Evolutionary conservation across 2,113 vertebrate genomes (phyloP).

Genomic region (Cinclus cinclus): DNA sequence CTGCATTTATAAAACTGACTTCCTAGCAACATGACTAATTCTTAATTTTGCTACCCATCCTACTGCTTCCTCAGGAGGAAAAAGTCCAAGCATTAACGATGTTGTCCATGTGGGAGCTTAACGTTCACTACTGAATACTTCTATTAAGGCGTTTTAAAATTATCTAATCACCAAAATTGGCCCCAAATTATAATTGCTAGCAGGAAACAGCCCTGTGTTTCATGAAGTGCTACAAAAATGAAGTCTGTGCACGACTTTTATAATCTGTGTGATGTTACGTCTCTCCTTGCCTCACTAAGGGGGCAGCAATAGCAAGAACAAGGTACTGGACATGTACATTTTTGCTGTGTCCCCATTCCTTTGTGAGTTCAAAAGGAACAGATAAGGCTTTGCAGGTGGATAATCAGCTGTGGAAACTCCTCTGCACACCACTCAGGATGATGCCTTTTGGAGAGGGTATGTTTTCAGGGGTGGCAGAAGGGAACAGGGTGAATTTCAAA

Average conservation of each 20-base stretch:
- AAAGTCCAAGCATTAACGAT: conserved; percentile 9
- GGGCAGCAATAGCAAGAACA: neutral
- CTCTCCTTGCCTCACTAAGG: neutral
- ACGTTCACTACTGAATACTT: neutral
- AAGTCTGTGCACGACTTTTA: neutral
- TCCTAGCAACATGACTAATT: conserved; percentile 32
- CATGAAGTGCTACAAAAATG: neutral
- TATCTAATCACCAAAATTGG: conserved; percentile 18
- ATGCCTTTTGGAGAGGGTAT: neutral
- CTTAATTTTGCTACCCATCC: conserved; percentile 18
- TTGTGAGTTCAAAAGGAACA: neutral
- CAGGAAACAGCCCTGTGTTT: neutral
- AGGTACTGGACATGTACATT: accelerated
- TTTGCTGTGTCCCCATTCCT: neutral
- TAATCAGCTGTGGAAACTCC: neutral
- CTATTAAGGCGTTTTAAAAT: conserved; percentile 3
- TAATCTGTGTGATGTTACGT: neutral
- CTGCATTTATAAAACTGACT: neutral
- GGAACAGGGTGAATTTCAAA: neutral
- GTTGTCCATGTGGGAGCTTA: neutral
- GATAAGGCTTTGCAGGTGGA: neutral
- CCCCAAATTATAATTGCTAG: neutral
- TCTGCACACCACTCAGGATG: neutral
- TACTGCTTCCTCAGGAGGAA: conserved; percentile 6
- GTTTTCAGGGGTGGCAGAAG: neutral